Evolutionary conservation across 35 echinoderm and acorn worm genomes (phyloP), one percentile per base, ranked within the genome.

Genomic region (Heliocidaris tuberculata): DNA sequence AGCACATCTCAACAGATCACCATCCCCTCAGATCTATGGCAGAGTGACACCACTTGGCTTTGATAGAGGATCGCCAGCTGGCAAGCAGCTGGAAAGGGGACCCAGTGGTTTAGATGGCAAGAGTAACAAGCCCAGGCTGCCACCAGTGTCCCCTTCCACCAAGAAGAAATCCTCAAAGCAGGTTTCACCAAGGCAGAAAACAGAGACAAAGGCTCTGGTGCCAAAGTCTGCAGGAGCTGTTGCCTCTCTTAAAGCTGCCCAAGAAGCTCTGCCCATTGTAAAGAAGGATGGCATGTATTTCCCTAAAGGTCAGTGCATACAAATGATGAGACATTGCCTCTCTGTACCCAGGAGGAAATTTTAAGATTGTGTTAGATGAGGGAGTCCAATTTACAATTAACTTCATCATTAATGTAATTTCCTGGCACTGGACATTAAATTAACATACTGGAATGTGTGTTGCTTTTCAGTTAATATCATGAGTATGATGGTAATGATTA

Each of bases 201-300:
- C 91, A n/a, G 48, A n/a, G 50, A 48, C 91, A 42, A 93, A 12
- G 91, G 91, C 91, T 31, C 21, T 93, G 91, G 91, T 93, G 50
- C 91, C 91, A 49, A 93, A 93, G 50, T 93, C 91, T 49, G 47
- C 91, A 93, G 91, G 91, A 93, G 30, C 91, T 13, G 5, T 93
- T 4, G 91, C 91, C 13, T 32, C 91, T 31, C 50, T 93, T 11
- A 93, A 93, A 29, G 50, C 91, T 21, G 50, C 48, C 48, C 31
- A 93, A 59, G 91, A 93, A 31, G 91, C 91, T 31, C 31, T 93
- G 48, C 91, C 91, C 19, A 93, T 93, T 4, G 91, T 93, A 13
- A 93, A 93, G 91, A 93, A 93, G 48, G 91, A 93, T 93, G 91
- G 48, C 47, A 93, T 93, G 91, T 93, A 93, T 48, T 93, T 93